Percentiles rank a stretch among this genome's conserved stretches.
These are phyloP conservation scores for Mastacembelus armatus DNA, from an alignment of 2,797 vertebrate species.

Conservation along the genomic window DNA sequence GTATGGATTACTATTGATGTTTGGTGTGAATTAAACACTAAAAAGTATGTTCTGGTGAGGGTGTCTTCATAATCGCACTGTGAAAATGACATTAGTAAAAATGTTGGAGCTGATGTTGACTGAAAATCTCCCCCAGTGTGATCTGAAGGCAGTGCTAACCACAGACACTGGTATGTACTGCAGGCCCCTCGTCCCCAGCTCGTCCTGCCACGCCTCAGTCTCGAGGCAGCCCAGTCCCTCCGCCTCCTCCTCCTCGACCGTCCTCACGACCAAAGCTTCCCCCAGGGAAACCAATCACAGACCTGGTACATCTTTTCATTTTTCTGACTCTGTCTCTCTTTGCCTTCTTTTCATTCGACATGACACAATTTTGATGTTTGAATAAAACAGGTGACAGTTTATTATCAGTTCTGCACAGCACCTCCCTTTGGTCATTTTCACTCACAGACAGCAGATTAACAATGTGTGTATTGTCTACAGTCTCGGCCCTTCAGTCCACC, in stretches of 20 bases:
- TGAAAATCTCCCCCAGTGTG: slow-evolving; percentile 23
- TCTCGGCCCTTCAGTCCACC: slow-evolving; percentile 95
- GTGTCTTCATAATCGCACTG: background rate
- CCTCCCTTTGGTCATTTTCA: background rate
- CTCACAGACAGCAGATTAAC: slow-evolving; percentile 1
- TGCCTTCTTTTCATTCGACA: background rate
- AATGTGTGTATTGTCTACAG: slow-evolving; percentile 72
- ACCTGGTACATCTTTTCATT: slow-evolving; percentile 84
- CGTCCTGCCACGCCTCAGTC: slow-evolving; percentile 91
- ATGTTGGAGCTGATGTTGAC: slow-evolving; percentile 3
- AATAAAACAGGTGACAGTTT: background rate
- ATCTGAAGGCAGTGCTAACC: slow-evolving; percentile 45
- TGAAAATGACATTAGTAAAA: background rate
- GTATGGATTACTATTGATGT: too few species aligned
- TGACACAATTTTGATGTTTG: background rate
- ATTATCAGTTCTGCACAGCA: background rate
- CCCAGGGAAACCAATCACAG: slow-evolving; percentile 91
- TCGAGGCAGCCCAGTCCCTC: slow-evolving; percentile 89
- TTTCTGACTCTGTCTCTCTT: background rate
- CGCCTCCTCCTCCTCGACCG: slow-evolving; percentile 91
- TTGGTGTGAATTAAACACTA: background rate
- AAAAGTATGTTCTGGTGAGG: background rate
- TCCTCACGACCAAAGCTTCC: slow-evolving; percentile 94
- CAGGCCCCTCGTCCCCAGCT: slow-evolving; percentile 94
- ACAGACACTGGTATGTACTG: slow-evolving; percentile 36